Percentiles rank a stretch among this genome's conserved stretches.
Evolutionary conservation across 2,888 invertebrate species (phyloP).

Genomic region (Eupsilia transversa): DNA sequence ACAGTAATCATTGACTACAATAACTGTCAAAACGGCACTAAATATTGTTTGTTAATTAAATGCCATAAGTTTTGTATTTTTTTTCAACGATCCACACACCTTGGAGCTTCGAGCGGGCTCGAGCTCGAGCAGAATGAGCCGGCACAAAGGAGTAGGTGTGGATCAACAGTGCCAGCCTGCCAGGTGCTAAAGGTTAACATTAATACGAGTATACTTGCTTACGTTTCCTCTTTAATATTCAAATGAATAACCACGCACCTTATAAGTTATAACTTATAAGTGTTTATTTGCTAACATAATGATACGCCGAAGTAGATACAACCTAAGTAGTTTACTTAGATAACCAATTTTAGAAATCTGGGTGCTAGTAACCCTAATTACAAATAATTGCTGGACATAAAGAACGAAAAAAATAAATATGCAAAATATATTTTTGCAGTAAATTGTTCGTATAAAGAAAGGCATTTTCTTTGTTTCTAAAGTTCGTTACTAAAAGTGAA

Average conservation of each 20-base stretch:
- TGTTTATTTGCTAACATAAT: constrained; percentile 40
- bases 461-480: constrained; percentile 21
- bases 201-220: constrained; percentile 68
- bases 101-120: constrained; percentile 67
- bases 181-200: constrained; percentile 83
- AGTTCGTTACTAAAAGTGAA: constrained; percentile 50
- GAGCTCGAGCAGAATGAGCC: constrained; percentile 49
- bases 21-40: constrained; percentile 90
- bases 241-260: constrained; percentile 69
- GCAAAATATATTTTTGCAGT: constrained; percentile 17
- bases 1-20: constrained; percentile 88
- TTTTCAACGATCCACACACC: constrained; percentile 89
- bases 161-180: constrained; percentile 76
- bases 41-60: constrained; percentile 90
- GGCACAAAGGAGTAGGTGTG: constrained; percentile 79
- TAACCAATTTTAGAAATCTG: constrained; percentile 5
- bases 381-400: constrained; percentile 7
- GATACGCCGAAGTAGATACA: constrained; percentile 3
- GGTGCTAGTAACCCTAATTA: constrained; percentile 8
- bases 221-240: constrained; percentile 73
- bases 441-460: constrained; percentile 3
- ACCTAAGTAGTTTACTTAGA: constrained; percentile 16
- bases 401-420: constrained; percentile 7
- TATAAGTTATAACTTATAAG: constrained; percentile 23
- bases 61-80: constrained; percentile 85